These are phyloP conservation scores for Anoura caudifer DNA, from an alignment of 2,113 vertebrate genomes.

Conservation along the genomic window DNA sequence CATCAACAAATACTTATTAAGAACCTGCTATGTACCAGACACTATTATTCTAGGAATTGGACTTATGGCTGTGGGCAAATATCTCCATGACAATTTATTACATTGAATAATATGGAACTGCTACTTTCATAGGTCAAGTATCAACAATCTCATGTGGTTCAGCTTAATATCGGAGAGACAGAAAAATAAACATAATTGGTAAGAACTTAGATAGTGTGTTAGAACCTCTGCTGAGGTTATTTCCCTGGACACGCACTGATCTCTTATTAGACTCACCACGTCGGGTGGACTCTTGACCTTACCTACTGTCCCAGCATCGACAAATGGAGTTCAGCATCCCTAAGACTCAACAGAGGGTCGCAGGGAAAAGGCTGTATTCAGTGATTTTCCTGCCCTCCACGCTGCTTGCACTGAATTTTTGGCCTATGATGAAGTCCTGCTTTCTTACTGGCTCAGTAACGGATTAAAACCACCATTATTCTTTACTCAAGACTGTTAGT, in stretches of 20 bases:
- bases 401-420: neutral
- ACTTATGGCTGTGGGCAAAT: neutral
- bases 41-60: neutral
- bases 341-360: neutral
- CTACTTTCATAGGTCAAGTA: neutral
- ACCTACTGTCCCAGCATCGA: neutral
- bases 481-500: neutral
- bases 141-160: neutral
- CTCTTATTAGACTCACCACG: neutral
- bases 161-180: neutral
- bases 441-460: neutral
- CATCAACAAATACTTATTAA: neutral
- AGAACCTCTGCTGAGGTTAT: neutral
- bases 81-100: neutral
- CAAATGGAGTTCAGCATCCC: neutral
- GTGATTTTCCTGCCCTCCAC: neutral
- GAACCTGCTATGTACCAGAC: neutral
- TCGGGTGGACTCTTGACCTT: neutral
- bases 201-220: neutral
- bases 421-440: neutral
- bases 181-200: neutral
- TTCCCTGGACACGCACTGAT: neutral
- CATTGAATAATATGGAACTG: neutral
- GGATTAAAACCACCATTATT: neutral
- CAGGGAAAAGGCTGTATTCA: neutral